Evolutionary conservation across 2,797 vertebrate species (phyloP).

Genomic region (Heteromormyrus szaboi): DNA sequence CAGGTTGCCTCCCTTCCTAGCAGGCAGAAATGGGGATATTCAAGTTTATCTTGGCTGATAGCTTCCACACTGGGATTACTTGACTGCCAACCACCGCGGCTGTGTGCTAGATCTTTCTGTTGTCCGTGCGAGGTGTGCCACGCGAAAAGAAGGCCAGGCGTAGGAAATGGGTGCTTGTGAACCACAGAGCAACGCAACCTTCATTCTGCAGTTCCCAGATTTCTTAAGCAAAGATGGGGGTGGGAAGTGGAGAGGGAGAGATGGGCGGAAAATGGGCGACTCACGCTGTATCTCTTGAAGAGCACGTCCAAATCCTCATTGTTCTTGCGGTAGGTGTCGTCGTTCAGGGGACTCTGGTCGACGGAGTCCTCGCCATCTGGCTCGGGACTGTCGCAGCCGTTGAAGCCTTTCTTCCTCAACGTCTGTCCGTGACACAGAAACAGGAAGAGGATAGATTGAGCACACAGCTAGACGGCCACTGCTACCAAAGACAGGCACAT

Average conservation of each 20-base stretch:
- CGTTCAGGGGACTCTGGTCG: constrained; percentile 93
- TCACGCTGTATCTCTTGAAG: constrained; percentile 96
- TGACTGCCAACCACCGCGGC: constrained; percentile 36
- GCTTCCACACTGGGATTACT: constrained; percentile 52
- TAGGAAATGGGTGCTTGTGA: neutral
- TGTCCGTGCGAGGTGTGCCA: constrained; percentile 40
- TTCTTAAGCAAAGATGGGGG: neutral
- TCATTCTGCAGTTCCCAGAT: neutral
- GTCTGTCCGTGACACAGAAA: constrained; percentile 64
- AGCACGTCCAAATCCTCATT: constrained; percentile 91
- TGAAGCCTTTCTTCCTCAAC: constrained; percentile 99
- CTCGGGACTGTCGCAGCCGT: constrained; percentile 97
- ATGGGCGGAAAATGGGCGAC: constrained; percentile 48
- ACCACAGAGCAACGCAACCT: neutral
- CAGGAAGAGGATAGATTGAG: constrained; percentile 13
- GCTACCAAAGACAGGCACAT: neutral
- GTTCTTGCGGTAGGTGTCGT: constrained; percentile 90
- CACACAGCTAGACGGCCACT: neutral
- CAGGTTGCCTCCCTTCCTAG: constrained; percentile 36
- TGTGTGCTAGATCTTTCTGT: constrained; percentile 38
- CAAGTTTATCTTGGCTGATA: constrained; percentile 41
- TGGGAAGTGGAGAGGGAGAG: neutral
- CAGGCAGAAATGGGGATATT: constrained; percentile 56
- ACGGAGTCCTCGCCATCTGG: constrained; percentile 93
- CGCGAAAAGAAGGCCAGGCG: neutral